A percentile compares a stretch with the other conserved stretches of the same genome.
Conservation (phyloP, 1,140 invertebrate genomes). For the Pachyrhynchus sulphureomaculatus region DNA sequence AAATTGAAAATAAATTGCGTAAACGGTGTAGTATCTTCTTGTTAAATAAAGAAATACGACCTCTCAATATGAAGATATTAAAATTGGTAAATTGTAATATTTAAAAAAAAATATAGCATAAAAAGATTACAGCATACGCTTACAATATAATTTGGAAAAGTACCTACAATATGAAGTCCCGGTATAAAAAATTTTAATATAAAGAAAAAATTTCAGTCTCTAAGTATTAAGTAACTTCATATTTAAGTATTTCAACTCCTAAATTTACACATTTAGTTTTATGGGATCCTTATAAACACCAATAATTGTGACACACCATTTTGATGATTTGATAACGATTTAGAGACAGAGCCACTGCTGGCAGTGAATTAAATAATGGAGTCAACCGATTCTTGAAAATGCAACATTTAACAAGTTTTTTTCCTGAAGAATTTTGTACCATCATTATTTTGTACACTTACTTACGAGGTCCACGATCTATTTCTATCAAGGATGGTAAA, state of each 20-base stretch:
- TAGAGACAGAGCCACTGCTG: slow-evolving; percentile 50
- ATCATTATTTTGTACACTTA: slow-evolving; percentile 46
- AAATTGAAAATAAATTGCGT: too few relatives aligned
- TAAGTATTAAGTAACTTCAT: slow-evolving; percentile 30
- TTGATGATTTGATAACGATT: slow-evolving; percentile 34
- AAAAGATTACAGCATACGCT: neutral
- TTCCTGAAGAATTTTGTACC: slow-evolving; percentile 49
- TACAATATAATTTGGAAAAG: neutral
- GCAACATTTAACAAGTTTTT: slow-evolving; percentile 33
- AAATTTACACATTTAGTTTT: neutral
- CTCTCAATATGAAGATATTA: too few relatives aligned
- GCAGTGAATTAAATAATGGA: slow-evolving; percentile 45
- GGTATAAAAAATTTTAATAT: slow-evolving; percentile 11
- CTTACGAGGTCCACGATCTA: slow-evolving; percentile 19
- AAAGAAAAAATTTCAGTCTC: slow-evolving; percentile 28
- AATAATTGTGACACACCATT: slow-evolving; percentile 20
- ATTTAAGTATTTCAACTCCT: slow-evolving; percentile 17
- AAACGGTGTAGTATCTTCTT: too few relatives aligned
- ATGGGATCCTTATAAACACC: slow-evolving; percentile 17
- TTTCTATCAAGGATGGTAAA: slow-evolving; percentile 3
- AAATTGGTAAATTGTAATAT: too few relatives aligned
- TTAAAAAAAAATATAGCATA: too few relatives aligned
- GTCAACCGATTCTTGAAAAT: slow-evolving; percentile 41
- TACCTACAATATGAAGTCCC: slow-evolving; percentile 24
- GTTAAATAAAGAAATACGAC: too few relatives aligned